Percentiles rank a stretch among this genome's conserved stretches.
Evolutionary conservation across 1,140 invertebrate species (phyloP).

Genomic region (Protaetia brevitarsis): DNA sequence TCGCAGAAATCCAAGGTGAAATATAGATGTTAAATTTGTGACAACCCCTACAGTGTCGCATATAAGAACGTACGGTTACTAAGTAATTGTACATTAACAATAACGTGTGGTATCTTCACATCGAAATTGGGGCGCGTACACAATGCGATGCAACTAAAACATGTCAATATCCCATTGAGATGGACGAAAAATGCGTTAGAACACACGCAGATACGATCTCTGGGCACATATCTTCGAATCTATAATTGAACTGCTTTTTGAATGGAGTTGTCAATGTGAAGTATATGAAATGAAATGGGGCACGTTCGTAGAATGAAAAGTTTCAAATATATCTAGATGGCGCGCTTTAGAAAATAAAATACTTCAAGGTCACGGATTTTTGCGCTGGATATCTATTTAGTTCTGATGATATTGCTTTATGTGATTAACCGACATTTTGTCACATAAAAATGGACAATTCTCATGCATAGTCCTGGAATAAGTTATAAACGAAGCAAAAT

Average conservation of each 20-base stretch:
- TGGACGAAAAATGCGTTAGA: constrained; percentile 5
- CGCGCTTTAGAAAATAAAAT: too few species aligned
- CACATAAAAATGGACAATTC: too few species aligned
- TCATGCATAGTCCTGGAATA: too few species aligned
- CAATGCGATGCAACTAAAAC: constrained; percentile 20
- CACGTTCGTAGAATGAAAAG: neutral
- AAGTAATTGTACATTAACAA: constrained; percentile 25
- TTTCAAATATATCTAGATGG: neutral
- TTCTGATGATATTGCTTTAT: too few species aligned
- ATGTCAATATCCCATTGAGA: constrained; percentile 21
- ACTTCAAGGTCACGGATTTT: too few species aligned
- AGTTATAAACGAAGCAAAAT: too few species aligned
- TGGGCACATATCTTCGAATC: neutral
- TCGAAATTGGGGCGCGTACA: constrained; percentile 13
- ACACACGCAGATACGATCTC: constrained; percentile 12
- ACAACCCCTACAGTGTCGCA: constrained; percentile 21
- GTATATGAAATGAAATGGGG: neutral
- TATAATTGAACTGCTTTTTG: neutral
- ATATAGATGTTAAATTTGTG: constrained; percentile 32
- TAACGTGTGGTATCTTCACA: constrained; percentile 18
- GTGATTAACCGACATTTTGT: too few species aligned
- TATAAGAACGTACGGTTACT: constrained; percentile 1
- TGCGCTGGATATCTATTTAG: too few species aligned
- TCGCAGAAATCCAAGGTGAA: constrained; percentile 22
- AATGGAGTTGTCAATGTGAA: constrained; percentile 13